Evolutionary conservation across 2,797 vertebrate species (phyloP).

Genomic region (Clarias pachynema): DNA sequence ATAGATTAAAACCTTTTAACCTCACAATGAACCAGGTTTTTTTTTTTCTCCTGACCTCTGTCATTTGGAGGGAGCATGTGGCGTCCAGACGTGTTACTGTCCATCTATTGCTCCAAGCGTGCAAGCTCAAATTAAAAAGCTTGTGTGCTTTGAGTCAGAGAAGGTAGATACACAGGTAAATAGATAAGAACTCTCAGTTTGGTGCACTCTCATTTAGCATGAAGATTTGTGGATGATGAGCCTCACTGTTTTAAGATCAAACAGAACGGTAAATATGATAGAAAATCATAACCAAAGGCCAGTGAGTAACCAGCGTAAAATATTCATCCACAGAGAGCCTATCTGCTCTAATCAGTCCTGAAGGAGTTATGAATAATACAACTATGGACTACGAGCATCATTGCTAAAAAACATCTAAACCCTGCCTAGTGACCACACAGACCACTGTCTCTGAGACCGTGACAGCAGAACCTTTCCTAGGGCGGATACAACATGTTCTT

Average conservation of each 20-base stretch:
- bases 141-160: background rate
- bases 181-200: background rate
- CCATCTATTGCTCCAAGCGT: background rate
- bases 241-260: background rate
- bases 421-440: constrained; percentile 64
- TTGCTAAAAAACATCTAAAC: constrained; percentile 53
- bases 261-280: background rate
- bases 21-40: background rate
- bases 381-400: constrained; percentile 27
- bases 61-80: background rate
- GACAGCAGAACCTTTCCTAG: constrained; percentile 52
- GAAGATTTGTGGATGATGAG: background rate
- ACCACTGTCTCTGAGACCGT: constrained; percentile 62
- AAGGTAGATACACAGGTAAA: background rate
- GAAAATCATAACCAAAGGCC: constrained; percentile 1
- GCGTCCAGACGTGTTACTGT: background rate
- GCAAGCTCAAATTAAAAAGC: background rate
- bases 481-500: constrained; percentile 8
- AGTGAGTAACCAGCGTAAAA: constrained; percentile 57
- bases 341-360: constrained; percentile 42
- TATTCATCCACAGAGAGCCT: constrained; percentile 59
- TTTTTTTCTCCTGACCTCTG: background rate
- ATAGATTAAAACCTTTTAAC: background rate
- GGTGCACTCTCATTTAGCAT: background rate
- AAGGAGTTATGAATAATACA: constrained; percentile 68